These are phyloP conservation scores for Lycopodina hypogea DNA, from an alignment of 37 sponge, comb jelly and placozoan genomes.

Conservation along the genomic window DNA sequence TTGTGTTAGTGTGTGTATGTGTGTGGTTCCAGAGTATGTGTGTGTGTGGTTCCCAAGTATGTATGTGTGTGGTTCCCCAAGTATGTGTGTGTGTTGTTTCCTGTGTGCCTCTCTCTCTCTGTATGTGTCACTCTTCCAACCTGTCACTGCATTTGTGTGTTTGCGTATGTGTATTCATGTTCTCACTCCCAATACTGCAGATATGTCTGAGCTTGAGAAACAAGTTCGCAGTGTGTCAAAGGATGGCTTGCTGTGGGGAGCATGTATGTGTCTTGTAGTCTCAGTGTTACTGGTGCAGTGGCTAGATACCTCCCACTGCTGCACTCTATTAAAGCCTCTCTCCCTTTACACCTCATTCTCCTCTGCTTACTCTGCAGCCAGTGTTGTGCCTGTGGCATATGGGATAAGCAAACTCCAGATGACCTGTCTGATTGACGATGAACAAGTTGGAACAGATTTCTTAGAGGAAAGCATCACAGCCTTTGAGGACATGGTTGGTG, in stretches of 20 bases:
- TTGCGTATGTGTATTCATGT: background rate
- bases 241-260: conserved; percentile 85
- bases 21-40: too few species aligned
- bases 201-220: conserved; percentile 73
- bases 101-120: too few species aligned
- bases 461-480: conserved; percentile 82
- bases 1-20: too few species aligned
- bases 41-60: too few species aligned
- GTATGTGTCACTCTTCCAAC: too few species aligned
- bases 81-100: too few species aligned
- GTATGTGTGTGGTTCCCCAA: too few species aligned
- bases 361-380: conserved; percentile 59
- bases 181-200: conserved; percentile 3
- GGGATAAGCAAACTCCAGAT: conserved; percentile 95
- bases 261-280: conserved; percentile 51
- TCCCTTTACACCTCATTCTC: background rate
- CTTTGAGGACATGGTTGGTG: conserved; percentile 73
- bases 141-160: background rate
- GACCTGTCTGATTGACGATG: conserved; percentile 89
- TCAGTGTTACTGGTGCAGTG: too few species aligned
- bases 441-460: conserved; percentile 88
- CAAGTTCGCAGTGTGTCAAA: conserved; percentile 44
- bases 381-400: conserved; percentile 78
- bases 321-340: too few species aligned
- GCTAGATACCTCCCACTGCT: too few species aligned